These are phyloP conservation scores for Microctenopoma steveboyesi DNA, from an alignment of 2,797 vertebrate species.

Conservation along the genomic window DNA sequence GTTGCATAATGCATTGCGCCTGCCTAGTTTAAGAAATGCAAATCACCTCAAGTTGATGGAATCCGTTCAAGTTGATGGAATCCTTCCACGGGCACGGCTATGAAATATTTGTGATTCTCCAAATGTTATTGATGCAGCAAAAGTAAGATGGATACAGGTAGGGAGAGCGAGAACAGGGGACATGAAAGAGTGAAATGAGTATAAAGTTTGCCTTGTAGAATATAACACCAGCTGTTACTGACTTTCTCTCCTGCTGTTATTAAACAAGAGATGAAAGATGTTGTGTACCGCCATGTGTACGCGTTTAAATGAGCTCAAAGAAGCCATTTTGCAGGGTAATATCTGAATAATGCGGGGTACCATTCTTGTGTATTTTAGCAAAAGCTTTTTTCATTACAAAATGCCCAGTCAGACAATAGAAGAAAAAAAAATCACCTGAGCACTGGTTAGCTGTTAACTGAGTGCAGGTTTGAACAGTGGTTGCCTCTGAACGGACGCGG, in stretches of 20 bases:
- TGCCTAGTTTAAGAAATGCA: constrained; percentile 77
- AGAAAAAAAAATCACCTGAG: constrained; percentile 5
- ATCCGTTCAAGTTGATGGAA: constrained; percentile 70
- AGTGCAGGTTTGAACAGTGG: constrained; percentile 11
- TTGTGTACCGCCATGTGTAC: constrained; percentile 39
- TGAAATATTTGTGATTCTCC: constrained; percentile 76
- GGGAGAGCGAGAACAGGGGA: background rate
- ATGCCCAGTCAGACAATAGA: constrained; percentile 21
- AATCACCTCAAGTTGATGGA: constrained; percentile 73
- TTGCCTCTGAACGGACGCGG: constrained; percentile 4
- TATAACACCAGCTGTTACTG: constrained; percentile 56
- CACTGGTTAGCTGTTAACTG: constrained; percentile 19
- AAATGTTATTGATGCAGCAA: constrained; percentile 58
- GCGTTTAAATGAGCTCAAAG: constrained; percentile 59
- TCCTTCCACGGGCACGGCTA: constrained; percentile 51
- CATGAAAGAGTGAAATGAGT: constrained; percentile 37
- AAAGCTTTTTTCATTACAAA: constrained; percentile 11
- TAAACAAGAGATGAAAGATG: constrained; percentile 67
- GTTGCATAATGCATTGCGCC: constrained; percentile 74
- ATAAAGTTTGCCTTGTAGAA: constrained; percentile 43
- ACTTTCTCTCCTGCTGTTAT: constrained; percentile 47
- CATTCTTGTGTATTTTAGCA: constrained; percentile 28
- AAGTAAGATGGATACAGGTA: constrained; percentile 24
- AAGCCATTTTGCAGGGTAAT: constrained; percentile 47
- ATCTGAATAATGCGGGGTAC: constrained; percentile 26